These are phyloP conservation scores for Amphiprion ocellaris DNA, from an alignment of 2,113 vertebrate genomes.

Conservation along the genomic window DNA sequence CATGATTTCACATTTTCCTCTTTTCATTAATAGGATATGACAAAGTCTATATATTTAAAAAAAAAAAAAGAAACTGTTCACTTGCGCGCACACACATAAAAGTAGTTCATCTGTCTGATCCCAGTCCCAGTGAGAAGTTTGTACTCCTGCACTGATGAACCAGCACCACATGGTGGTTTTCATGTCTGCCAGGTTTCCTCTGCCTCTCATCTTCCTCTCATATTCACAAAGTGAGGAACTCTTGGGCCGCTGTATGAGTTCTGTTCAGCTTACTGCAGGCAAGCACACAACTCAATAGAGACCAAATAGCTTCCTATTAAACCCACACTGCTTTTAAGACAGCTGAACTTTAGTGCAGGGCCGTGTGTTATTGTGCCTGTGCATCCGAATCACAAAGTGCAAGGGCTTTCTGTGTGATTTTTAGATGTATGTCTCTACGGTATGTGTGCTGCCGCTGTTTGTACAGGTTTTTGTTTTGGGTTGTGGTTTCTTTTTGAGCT, in stretches of 20 bases:
- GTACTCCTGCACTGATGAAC: conserved; percentile 16
- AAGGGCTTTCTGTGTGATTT: conserved; percentile 1
- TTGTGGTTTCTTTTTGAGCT: background rate
- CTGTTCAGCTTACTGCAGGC: conserved; percentile 37
- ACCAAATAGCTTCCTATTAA: conserved; percentile 62
- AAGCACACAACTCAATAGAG: conserved; percentile 46
- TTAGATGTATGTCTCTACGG: background rate
- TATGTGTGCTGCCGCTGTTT: conserved; percentile 6
- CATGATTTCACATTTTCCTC: background rate
- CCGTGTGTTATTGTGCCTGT: conserved; percentile 7
- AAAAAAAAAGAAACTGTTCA: conserved; percentile 8
- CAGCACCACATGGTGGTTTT: conserved; percentile 37
- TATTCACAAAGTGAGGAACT: conserved; percentile 47
- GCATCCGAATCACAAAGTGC: background rate
- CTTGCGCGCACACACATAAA: background rate
- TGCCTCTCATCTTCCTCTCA: conserved; percentile 37
- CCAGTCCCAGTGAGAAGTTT: conserved; percentile 8
- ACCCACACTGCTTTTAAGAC: conserved; percentile 51
- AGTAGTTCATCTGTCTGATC: background rate
- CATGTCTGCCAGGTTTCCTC: conserved; percentile 41
- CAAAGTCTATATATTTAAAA: background rate
- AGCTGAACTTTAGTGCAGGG: conserved; percentile 17
- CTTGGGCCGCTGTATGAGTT: conserved; percentile 40
- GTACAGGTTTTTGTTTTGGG: background rate
- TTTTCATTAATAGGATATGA: conserved; percentile 6